Base-by-base conservation (phyloP, 2,113 vertebrate species). In the Microtus oregoni region DNA sequence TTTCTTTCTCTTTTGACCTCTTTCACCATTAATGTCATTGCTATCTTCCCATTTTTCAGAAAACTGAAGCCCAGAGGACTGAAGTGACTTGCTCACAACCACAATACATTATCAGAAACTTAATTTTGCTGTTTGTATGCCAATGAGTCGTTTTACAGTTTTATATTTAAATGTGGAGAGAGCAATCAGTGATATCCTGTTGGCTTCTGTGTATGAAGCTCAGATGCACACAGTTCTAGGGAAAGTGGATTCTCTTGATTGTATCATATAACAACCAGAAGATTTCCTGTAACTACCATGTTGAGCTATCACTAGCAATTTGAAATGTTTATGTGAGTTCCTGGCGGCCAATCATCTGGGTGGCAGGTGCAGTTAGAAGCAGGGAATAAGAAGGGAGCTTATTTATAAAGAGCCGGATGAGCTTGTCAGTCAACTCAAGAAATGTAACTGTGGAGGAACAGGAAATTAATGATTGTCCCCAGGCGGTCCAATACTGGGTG, bases 401-500 rank as follows among this genome's bases (percentile, higher is more conserved):
- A 97, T 97, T 97, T 97, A 96, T 97, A 97, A 97, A 97, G 88
- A 95, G 92, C 92, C 95, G 91, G 96, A 97, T 97, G 97, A 97
- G 97, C 97, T 96, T 97, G 97, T 97, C 98, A 97, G 96, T 97
- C 98, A 97, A 79, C 47, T 50, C 93, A 90, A 96, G 97, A 93
- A 97, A 97, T 91, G 96, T 91, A 96, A 96, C 94, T 95, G 79
- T 96, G 96, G 96, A 93, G 94, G 92, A 96, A 97, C 93, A 87
- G 96, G 97, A 97, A 97, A 98, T 97, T 96, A 97, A 97, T 95
- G 96, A 97, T 95, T 85, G 92, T 97, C 79, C 91, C 94, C 94
- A 95, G 94, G 81, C 73, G 50, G 35, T 97, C 91, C 35, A 32
- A 24, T 89, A 30, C 50, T 15, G n/a, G 68, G 90, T 28, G 0